phyloP scores from a whole-genome alignment of 2,888 invertebrate species.

The Fissipunctia ypsillon region DNA sequence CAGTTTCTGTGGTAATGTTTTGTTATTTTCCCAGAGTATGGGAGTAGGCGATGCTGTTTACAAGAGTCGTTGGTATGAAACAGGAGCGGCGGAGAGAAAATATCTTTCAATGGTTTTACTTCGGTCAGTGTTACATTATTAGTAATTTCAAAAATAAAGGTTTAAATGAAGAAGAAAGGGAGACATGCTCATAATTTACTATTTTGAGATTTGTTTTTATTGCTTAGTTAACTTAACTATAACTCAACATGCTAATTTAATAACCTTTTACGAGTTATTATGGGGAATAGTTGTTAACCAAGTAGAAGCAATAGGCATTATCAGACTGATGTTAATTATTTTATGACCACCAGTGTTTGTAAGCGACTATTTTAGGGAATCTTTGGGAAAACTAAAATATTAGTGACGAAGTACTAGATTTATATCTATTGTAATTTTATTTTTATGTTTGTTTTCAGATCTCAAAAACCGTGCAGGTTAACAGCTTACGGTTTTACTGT shows the following conservation, averaged over 20 bases:
- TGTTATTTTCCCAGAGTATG: slow-evolving; percentile 71
- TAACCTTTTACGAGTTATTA: slow-evolving; percentile 32
- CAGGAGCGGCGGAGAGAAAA: slow-evolving; percentile 70
- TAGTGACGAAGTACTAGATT: neutral
- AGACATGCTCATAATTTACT: neutral
- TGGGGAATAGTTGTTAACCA: neutral
- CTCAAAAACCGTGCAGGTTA: slow-evolving; percentile 77
- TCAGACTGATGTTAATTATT: slow-evolving; percentile 4
- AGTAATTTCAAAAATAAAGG: slow-evolving; percentile 11
- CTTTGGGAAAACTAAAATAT: neutral
- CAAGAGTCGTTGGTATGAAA: slow-evolving; percentile 75
- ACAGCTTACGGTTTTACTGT: slow-evolving; percentile 76
- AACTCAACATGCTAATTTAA: neutral
- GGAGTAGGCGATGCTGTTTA: slow-evolving; percentile 76
- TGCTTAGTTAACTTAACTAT: neutral
- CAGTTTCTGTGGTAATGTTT: slow-evolving; percentile 23
- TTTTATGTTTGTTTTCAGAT: slow-evolving; percentile 67
- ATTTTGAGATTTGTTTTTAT: slow-evolving; percentile 6
- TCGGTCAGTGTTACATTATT: slow-evolving; percentile 67
- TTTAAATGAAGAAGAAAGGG: neutral
- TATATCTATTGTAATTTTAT: neutral
- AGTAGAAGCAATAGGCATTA: slow-evolving; percentile 11
- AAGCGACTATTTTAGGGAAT: neutral
- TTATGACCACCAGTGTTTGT: neutral
- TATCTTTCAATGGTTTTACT: slow-evolving; percentile 74